These are phyloP conservation scores for Tragopan temminckii DNA, from an alignment of 2,797 vertebrate species.

Conservation along the genomic window DNA sequence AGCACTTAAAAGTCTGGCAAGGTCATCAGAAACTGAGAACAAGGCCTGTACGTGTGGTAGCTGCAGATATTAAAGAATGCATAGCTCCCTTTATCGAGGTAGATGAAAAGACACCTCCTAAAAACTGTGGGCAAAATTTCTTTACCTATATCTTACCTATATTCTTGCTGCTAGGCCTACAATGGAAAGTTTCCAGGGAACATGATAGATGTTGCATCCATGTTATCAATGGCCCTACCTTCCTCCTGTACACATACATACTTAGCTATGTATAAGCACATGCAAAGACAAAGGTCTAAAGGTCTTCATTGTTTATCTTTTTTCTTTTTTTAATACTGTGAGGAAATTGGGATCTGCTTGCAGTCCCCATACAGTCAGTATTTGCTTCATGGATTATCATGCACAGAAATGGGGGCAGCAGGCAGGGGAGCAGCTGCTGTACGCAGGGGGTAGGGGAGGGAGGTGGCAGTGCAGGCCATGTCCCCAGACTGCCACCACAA, in stretches of 20 bases:
- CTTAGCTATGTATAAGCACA: not conserved
- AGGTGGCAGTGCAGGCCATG: not conserved
- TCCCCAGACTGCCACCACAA: not conserved
- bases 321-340: not conserved
- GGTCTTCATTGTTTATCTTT: not conserved
- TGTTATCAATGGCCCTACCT: not conserved
- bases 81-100: not conserved
- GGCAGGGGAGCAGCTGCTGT: not conserved
- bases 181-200: not conserved
- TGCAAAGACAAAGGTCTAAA: not conserved
- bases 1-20: slow-evolving; percentile 42
- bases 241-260: not conserved
- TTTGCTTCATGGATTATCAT: not conserved
- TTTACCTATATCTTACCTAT: not conserved
- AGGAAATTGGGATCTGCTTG: not conserved
- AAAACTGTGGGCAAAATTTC: not conserved
- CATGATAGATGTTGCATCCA: not conserved
- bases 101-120: not conserved
- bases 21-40: not conserved
- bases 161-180: not conserved
- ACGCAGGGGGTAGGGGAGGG: not conserved
- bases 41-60: fast-evolving
- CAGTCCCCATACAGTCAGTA: not conserved
- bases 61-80: not conserved
- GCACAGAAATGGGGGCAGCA: not conserved